These are phyloP conservation scores for Hylomyscus alleni DNA, from an alignment of 2,797 vertebrate genomes.

Conservation along the genomic window DNA sequence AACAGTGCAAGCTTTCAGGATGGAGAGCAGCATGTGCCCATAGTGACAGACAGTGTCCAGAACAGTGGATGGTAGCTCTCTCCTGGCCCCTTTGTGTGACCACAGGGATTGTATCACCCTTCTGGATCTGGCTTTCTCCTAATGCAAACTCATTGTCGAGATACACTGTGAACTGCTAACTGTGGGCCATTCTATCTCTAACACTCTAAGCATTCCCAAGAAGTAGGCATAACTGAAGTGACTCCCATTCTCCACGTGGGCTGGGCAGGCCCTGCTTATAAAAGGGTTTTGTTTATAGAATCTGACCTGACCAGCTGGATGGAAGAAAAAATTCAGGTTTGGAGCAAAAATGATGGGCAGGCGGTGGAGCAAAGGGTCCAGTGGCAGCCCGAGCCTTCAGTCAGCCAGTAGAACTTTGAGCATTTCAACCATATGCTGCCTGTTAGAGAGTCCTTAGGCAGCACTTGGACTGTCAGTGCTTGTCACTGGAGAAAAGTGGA, in stretches of 20 bases:
- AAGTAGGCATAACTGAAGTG: not conserved
- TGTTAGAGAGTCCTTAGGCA: not conserved
- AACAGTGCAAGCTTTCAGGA: not conserved
- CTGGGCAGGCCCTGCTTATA: not conserved
- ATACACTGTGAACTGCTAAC: not conserved
- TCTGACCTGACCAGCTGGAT: not conserved
- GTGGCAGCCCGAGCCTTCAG: not conserved
- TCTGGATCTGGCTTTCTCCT: constrained; percentile 31
- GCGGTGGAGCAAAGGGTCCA: not conserved
- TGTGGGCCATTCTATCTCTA: not conserved
- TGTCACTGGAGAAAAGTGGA: not conserved
- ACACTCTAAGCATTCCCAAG: not conserved
- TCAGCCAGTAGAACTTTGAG: not conserved
- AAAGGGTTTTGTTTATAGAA: not conserved
- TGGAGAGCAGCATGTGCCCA: not conserved
- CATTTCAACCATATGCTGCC: not conserved
- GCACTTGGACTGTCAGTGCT: not conserved
- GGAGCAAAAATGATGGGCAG: not conserved
- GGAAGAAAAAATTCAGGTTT: not conserved
- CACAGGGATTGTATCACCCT: not conserved
- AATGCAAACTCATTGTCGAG: not conserved
- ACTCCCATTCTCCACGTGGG: not conserved
- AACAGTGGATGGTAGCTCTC: not conserved
- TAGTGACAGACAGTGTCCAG: not conserved
- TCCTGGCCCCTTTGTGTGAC: not conserved